A percentile compares a stretch with the other conserved stretches of the same genome.
Conservation (phyloP, 2,888 invertebrate species). For the Sclerodermus sp. region DNA sequence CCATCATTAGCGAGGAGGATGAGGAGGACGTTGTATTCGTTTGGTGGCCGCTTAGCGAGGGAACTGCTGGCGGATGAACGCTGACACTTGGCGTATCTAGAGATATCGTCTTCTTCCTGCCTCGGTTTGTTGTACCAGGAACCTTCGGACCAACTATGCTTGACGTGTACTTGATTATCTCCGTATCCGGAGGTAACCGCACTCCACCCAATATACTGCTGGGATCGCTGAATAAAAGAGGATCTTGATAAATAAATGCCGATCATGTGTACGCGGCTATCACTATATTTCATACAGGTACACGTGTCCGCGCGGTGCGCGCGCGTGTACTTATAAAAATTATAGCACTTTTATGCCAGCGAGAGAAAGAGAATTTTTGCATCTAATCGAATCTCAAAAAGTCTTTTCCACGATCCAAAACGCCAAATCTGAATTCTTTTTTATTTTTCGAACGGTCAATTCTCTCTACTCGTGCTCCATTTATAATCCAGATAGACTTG, state of each 20-base stretch:
- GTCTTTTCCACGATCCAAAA: too few relatives aligned
- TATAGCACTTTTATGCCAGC: too few relatives aligned
- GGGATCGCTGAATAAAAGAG: constrained; percentile 67
- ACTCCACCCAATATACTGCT: constrained; percentile 82
- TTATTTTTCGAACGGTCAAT: neutral
- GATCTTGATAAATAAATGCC: neutral
- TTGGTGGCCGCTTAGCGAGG: constrained; percentile 48
- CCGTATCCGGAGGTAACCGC: constrained; percentile 83
- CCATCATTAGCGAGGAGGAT: constrained; percentile 57
- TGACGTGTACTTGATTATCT: constrained; percentile 88
- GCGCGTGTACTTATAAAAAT: too few relatives aligned
- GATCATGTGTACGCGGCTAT: too few relatives aligned
- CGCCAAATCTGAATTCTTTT: too few relatives aligned
- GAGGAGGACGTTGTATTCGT: constrained; percentile 38
- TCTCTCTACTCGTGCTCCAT: too few relatives aligned
- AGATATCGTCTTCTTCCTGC: constrained; percentile 86
- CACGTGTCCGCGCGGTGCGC: too few relatives aligned
- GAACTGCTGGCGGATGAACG: constrained; percentile 60
- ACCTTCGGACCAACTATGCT: constrained; percentile 85
- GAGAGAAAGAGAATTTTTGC: too few relatives aligned
- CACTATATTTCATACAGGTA: too few relatives aligned
- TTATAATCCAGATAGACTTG: too few relatives aligned
- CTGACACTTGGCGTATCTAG: constrained; percentile 73
- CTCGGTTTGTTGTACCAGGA: constrained; percentile 81
- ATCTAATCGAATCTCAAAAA: neutral